Percentiles rank a stretch among this genome's conserved stretches.
Evolutionary conservation across 2,797 vertebrate species (phyloP).

Genomic region (Heterohyrax brucei): DNA sequence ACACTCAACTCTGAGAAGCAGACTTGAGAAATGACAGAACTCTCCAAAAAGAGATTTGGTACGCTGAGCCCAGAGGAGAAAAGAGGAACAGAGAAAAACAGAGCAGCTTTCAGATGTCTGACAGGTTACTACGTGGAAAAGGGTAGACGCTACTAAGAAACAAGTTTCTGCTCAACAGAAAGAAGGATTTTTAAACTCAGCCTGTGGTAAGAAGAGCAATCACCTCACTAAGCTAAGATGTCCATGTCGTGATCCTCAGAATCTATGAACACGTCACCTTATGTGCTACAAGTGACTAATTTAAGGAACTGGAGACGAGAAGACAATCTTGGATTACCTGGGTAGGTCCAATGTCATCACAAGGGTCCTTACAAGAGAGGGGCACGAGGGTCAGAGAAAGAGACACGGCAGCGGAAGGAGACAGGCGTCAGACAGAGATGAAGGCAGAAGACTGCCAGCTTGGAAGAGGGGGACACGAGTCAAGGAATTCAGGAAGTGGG

Average conservation of each 20-base stretch:
- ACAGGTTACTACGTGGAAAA: not conserved
- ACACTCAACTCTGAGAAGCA: fast-evolving
- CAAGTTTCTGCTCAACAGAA: not conserved
- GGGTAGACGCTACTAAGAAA: not conserved
- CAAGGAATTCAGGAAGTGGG: not conserved
- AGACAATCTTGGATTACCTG: not conserved
- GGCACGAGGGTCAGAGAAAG: not conserved
- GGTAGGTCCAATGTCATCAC: not conserved
- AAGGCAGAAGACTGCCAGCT: not conserved
- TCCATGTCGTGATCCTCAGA: not conserved
- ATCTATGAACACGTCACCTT: not conserved
- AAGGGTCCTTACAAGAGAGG: not conserved
- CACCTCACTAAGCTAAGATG: too few relatives aligned
- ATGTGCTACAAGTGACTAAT: not conserved
- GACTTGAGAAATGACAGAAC: not conserved
- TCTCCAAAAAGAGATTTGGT: not conserved
- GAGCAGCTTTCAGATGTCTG: not conserved
- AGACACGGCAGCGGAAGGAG: not conserved
- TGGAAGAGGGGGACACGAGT: not conserved
- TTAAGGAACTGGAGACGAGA: not conserved
- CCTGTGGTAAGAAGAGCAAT: not conserved
- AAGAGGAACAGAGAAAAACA: not conserved
- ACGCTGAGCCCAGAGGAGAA: not conserved
- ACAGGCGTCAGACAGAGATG: not conserved
- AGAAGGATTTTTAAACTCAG: not conserved